Base-by-base conservation (phyloP, 2,797 vertebrate species). In the Agapornis canus region DNA sequence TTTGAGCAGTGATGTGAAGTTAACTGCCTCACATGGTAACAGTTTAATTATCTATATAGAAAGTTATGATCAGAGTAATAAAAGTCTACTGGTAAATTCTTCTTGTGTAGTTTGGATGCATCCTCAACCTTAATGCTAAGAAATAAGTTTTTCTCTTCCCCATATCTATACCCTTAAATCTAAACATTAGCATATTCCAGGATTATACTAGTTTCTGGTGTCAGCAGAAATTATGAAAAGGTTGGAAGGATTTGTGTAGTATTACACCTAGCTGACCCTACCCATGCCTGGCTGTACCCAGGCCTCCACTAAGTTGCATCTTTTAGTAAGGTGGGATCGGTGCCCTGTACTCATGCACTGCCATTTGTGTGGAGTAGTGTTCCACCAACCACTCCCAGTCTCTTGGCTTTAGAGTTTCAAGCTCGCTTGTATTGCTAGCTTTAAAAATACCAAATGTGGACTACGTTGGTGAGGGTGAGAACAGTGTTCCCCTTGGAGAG, bases 131-230 rank as follows among this genome's bases (percentile, higher is more conserved):
- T 13, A 10, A 49, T 27, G 32, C 57, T 65, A 71, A 76, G 47
- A 84, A 20, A 42, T n/a, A 21, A 27, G 32, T 22, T 69, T 83
- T 20, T 59, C 15, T 35, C 27, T 68, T 12, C 35, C 19, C 29
- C 13, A 18, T 22, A 59, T 2, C 19, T 18, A 0, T 40, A 20
- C 16, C 27, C 42, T 40, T 56, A 47, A 32, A 19, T 27, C 8
- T 49, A 6, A 22, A 31, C 3, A 6, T 25, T 2, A 3, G 4
- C 6, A 2, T 23, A 6, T 3, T 29, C 68, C 32, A 22, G 0
- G 14, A 7, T 21, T 49, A 13, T 32, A 1, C 5, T 37, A 16
- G 5, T 6, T 23, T 6, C 43, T 48, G 12, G 9, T 16, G 39
- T 39, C 39, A 87, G 51, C 40, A 65, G 61, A 26, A 9, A 1